A percentile compares a stretch with the other conserved stretches of the same genome.
Evolutionary conservation across 2,888 invertebrate species (phyloP).

Genomic region (Magallana nippona): DNA sequence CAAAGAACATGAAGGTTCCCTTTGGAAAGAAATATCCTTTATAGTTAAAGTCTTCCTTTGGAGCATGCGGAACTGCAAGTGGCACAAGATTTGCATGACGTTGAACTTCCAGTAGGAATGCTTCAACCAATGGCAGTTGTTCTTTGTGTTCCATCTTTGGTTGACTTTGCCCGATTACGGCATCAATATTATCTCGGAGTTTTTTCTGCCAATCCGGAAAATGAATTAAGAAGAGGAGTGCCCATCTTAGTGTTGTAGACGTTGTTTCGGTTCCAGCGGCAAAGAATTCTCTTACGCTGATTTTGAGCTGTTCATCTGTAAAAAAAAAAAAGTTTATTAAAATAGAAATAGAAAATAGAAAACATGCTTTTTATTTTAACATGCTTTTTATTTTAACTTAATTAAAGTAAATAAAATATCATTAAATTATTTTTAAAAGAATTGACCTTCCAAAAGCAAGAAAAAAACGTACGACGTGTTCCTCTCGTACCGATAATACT

Average conservation of each 20-base stretch:
- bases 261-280: constrained; percentile 84
- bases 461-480: too few species aligned
- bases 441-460: too few species aligned
- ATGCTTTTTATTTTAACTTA: too few species aligned
- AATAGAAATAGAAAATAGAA: too few species aligned
- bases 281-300: constrained; percentile 17
- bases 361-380: too few species aligned
- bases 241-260: constrained; percentile 92
- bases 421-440: too few species aligned
- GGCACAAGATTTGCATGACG: constrained; percentile 61
- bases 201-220: constrained; percentile 83
- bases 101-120: constrained; percentile 62
- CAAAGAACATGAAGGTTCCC: constrained; percentile 54
- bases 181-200: constrained; percentile 49
- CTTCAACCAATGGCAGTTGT: constrained; percentile 56
- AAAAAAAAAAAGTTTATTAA: neutral
- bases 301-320: constrained; percentile 13
- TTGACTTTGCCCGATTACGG: constrained; percentile 73
- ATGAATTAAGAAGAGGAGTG: constrained; percentile 88
- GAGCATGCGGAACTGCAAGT: constrained; percentile 55
- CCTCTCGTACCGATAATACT: too few species aligned
- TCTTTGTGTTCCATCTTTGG: constrained; percentile 50
- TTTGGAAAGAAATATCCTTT: constrained; percentile 66
- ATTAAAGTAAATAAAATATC: too few species aligned
- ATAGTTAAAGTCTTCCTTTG: constrained; percentile 57